Evolutionary conservation across 2,113 vertebrate genomes (phyloP), one percentile per base, ranked within the genome.

Genomic region (Micronycteris hirsuta): DNA sequence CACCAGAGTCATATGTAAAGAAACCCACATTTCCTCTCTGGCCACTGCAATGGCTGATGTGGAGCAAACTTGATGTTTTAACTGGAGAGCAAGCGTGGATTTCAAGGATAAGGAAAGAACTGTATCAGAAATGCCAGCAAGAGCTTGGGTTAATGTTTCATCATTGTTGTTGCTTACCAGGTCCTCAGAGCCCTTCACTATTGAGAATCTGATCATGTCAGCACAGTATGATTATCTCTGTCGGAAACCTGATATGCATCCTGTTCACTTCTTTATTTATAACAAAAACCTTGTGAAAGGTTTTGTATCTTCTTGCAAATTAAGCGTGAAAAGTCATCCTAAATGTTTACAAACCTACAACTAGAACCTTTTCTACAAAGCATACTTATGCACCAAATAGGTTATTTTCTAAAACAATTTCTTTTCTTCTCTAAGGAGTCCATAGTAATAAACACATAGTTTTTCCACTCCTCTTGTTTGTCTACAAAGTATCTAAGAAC

Each of bases 51-150:
- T n/a, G 4, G 38, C 74, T 89, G 43, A 63, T 80, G 12, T 36
- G 7, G 41, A 76, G 45, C 0, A 0, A 89, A 58, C 5, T 49
- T 80, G 77, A 58, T 70, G 17, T 43, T 77, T 63, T 91, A 85
- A 54, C 52, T 85, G 56, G 14, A 76, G 31, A 92, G 31, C 13
- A 0, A 33, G 8, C 4, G 28, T 24, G 22, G 63, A 70, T 94
- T 91, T 95, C 87, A 92, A 91, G 43, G 70, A 90, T 54, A 84
- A 89, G 77, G 4, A 89, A 87, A 36, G 9, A 77, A 26, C 81
- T 87, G 0, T 49, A 47, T 84, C 36, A 85, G 76, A 91, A 86
- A 76, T 24, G 45, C 11, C 67, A 95, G 78, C 13, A 91, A 83
- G 63, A 76, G 31, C 56, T 45, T 41, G 24, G 54, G 28, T 95